Conservation (phyloP, 2,888 invertebrate species). For the Apoda limacodes region DNA sequence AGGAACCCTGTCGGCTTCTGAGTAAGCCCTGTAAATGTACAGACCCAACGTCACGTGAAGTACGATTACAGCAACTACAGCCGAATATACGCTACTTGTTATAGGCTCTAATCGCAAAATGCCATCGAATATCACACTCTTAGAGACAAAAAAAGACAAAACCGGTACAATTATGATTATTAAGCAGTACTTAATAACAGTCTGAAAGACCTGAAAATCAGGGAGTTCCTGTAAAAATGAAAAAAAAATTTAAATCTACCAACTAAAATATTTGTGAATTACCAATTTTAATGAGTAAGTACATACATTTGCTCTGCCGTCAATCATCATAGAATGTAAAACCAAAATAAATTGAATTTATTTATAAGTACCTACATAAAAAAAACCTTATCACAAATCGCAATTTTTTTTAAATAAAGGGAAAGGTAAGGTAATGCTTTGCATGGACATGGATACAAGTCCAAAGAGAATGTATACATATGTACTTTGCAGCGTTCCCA, state of each 20-base stretch:
- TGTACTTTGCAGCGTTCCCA: no score
- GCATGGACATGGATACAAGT: no score
- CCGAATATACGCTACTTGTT: constrained; percentile 82
- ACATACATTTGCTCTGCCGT: constrained; percentile 65
- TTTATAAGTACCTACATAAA: no score
- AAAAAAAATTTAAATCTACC: not conserved
- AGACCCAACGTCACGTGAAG: constrained; percentile 82
- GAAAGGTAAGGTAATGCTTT: no score
- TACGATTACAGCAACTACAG: constrained; percentile 79
- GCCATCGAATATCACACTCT: constrained; percentile 78
- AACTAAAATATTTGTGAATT: no score
- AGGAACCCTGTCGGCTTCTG: constrained; percentile 54
- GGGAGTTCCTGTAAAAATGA: constrained; percentile 62
- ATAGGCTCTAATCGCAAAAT: constrained; percentile 63
- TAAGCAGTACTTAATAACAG: constrained; percentile 80
- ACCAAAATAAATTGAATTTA: constrained; percentile 31
- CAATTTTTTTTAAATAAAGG: no score
- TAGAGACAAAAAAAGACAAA: constrained; percentile 77
- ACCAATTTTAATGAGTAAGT: no score
- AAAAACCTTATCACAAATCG: no score
- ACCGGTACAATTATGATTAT: constrained; percentile 83
- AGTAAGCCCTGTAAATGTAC: constrained; percentile 84
- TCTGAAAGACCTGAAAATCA: constrained; percentile 79
- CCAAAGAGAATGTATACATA: no score
- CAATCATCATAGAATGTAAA: constrained; percentile 58